Evolutionary conservation across 2,888 invertebrate species (phyloP), one percentile per base, ranked within the genome.

Genomic region (Leptarthrus brevirostris): DNA sequence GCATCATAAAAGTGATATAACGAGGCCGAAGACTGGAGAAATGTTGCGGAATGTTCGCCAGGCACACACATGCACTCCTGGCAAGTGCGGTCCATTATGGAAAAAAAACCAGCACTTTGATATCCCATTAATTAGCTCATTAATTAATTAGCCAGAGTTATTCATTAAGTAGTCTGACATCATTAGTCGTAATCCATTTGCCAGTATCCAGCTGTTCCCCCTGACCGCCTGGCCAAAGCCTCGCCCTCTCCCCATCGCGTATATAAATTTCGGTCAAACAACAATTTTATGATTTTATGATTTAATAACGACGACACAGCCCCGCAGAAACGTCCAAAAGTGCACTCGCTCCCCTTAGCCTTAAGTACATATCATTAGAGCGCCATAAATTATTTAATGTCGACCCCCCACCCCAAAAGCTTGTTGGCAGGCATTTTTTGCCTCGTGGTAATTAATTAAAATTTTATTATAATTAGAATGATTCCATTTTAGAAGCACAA

Each of bases 91-190:
- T 26, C 66, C 69, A 52, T 30, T 52, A 69, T 61, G 49, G 20
- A 54, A 53, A 73, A 73, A 64, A 69, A 16, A 30, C 26, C 44
- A 47, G 69, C 74, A 74, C 61, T 74, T 73, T 76, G 61, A 74
- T 76, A 76, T 74, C 73, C 70, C 74, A 74, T 76, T 76, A 76
- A 76, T 76, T 76, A 76, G 74, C 66, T 74, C 74, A 76, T 76
- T 74, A 74, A 74, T 76, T 71, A 73, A 76, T 74, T 73, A 71
- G 53, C 56, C 58, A 16, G 58, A 49, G 70, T 74, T 74, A 74
- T 74, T 74, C 58, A 58, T 74, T 66, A 73, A 40, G 44, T 22
- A 73, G 26, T 53, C 20, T 40, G 36, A 49, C 54, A 36, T 71
- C 69, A 69, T 69, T 69, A 69, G 69, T 14, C 34, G 52, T 26